Evolutionary conservation across 92 coral and sea anemone species (phyloP).

Genomic region (Porites evermanni): DNA sequence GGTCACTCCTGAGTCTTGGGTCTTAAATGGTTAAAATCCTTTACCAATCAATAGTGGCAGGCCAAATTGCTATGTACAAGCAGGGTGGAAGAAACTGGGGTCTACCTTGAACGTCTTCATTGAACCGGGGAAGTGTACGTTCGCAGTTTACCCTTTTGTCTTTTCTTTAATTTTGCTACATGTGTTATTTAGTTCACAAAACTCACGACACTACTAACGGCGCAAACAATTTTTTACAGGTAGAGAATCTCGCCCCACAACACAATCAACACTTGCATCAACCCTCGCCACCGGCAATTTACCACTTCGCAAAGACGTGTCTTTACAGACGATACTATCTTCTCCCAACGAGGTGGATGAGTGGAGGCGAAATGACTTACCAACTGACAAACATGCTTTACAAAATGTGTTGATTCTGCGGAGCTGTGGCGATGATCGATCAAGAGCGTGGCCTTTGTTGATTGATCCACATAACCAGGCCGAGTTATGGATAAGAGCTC

Average conservation of each 20-base stretch:
- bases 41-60: too few relatives aligned
- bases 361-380: constrained; percentile 86
- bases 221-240: not conserved
- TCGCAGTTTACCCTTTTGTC: too few relatives aligned
- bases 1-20: too few relatives aligned
- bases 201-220: not conserved
- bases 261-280: constrained; percentile 47
- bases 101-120: too few relatives aligned
- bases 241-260: constrained; percentile 37
- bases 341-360: constrained; percentile 78
- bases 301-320: constrained; percentile 76
- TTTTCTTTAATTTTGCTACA: too few relatives aligned
- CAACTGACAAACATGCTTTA: constrained; percentile 73
- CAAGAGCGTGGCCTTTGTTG: constrained; percentile 91
- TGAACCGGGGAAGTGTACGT: too few relatives aligned
- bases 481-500: constrained; percentile 88
- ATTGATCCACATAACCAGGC: constrained; percentile 94
- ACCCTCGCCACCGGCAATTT: constrained; percentile 54
- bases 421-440: constrained; percentile 71
- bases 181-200: not conserved
- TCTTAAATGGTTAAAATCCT: too few relatives aligned
- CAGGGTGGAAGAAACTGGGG: too few relatives aligned
- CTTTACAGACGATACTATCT: constrained; percentile 72
- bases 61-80: too few relatives aligned
- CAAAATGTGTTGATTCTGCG: constrained; percentile 91